Base-by-base conservation (phyloP, 2,113 vertebrate species). In the Gymnarchus niloticus region DNA sequence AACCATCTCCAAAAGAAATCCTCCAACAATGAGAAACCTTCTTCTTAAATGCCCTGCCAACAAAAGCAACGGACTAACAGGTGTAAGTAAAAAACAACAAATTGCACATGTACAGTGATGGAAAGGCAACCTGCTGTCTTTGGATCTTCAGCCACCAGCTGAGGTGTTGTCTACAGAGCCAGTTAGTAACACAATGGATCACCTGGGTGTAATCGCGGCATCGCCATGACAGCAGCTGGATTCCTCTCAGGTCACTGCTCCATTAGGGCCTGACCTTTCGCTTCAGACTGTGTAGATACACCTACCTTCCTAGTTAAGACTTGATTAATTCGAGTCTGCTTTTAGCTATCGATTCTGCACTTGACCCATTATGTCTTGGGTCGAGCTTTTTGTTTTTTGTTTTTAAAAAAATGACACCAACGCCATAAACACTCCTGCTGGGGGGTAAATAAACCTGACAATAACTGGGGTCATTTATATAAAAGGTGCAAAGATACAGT, bases 251-350 rank as follows among this genome's bases (percentile, higher is more conserved):
- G 25, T 49, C 48, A n/a, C 44, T 28, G n/a, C 41, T 33, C 80
- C 10, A 52, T 52, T 54, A 52, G n/a, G 33, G 2, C 14, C 23
- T 33, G 80, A 82, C 80, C 51, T 82, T 54, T 54, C 2, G 37
- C 51, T 54, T 82, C 80, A 33, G 6, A n/a, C 48, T 33, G 51
- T 56, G 73, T 21, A 54, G 21, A 84, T 33, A 81, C 28, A 84
- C 25, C 0, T 56, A 4, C 49, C 17, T 84, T 78, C 14, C 3
- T 37, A 73, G 85, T 52, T 56, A 54, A 86, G 77, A 33, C 3
- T 0, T 86, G 51, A 84, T 73, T 88, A 86, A 84, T 76, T 57
- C 33, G 81, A 23, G 19, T 84, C 83, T 86, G 81, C 56, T 65
- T 84, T 61, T 48, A 33, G 44, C 19, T 73, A 88, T 86, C 59